Base-by-base conservation (phyloP, 64 coral and sea anemone genomes). In the Montipora sp. region DNA sequence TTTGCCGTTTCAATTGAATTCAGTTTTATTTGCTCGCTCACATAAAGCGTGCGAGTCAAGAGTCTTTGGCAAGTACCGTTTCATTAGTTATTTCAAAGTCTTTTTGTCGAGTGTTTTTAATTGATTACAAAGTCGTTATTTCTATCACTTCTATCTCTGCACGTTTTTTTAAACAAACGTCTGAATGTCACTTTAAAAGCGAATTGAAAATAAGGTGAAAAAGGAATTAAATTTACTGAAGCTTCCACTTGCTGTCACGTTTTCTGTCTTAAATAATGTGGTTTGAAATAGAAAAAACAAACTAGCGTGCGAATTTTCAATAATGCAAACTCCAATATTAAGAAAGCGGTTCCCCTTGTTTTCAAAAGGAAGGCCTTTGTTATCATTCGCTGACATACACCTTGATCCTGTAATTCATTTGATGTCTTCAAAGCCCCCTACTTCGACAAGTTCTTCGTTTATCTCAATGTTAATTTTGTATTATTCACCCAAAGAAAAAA, bases 341-440 rank as follows among this genome's bases (percentile, higher is more conserved):
- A 48, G 13, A 15, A 36, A 19, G 60, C 36, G 65, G 45, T 85
- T 85, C 43, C 65, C 68, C 82, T 85, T 71, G 59, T 51, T 71
- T 71, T 19, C 8, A 5, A 48, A 51, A 85, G 82, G 82, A 85
- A 85, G 82, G 82, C 82, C 82, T 85, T 85, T 85, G 82, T 85
- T 85, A 85, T 85, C 82, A 5, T 63, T 11, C 9, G 8, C 3
- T 85, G 63, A 85, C 65, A 85, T 85, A 72, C 82, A 85, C 82
- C 82, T 85, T 85, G 82, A 51, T 71, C 61, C 61, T 85, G 45
- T 71, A 14, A 48, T 67, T 72, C 36, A 47, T 50, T 43, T 85
- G 82, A 85, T 71, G 70, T 65, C 44, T 18, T 85, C 45, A 1
- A 48, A 49, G 65, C 61, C 60, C 61, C 82, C 82, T 85, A 85